These are phyloP conservation scores for Polydrusus pterygomalis DNA, from an alignment of 2,888 invertebrate species.

Conservation along the genomic window DNA sequence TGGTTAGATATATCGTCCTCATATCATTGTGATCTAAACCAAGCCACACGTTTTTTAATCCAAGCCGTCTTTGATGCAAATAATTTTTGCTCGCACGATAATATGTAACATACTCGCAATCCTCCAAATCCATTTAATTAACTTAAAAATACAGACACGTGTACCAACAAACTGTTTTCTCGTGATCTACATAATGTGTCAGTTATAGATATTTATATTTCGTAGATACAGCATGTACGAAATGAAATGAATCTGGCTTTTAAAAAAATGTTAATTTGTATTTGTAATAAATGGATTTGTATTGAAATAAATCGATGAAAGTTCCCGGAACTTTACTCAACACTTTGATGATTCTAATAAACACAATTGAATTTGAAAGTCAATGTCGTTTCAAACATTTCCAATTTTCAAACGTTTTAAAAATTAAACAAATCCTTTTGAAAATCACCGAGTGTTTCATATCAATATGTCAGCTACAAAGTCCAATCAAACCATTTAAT, in stretches of 20 bases:
- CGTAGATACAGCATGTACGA: neutral
- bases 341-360: conserved; percentile 6
- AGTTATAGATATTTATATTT: neutral
- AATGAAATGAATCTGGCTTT: neutral
- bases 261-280: neutral
- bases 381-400: conserved; percentile 23
- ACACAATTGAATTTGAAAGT: conserved; percentile 20
- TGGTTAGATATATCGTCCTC: no score
- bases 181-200: neutral
- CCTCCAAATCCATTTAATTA: neutral
- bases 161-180: neutral
- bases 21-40: no score
- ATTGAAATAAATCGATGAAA: neutral
- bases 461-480: conserved; percentile 25
- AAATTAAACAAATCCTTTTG: conserved; percentile 10
- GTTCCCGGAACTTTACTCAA: neutral
- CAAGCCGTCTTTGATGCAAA: no score
- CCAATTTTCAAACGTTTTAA: neutral
- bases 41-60: no score
- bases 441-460: conserved; percentile 16
- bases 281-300: neutral
- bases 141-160: conserved; percentile 1
- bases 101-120: no score
- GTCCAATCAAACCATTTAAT: conserved; percentile 12
- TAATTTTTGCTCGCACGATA: no score